A percentile compares a stretch with the other conserved stretches of the same genome.
Evolutionary conservation across 2,888 invertebrate species (phyloP).

Genomic region (Maniola hyperantus): DNA sequence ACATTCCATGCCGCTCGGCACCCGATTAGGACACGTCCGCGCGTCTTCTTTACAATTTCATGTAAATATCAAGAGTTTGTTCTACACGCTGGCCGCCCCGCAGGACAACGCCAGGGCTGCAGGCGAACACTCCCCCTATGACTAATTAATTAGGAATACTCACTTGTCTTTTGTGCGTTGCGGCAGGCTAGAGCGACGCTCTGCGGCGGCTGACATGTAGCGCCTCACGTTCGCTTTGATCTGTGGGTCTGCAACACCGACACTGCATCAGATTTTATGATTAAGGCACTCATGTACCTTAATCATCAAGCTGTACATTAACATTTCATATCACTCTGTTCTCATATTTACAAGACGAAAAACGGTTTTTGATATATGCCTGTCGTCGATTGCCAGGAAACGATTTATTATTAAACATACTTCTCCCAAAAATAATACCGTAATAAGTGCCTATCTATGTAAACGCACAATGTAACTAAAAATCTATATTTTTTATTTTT

Average conservation of each 20-base stretch:
- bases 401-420: background rate
- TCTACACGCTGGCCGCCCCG: too few species aligned
- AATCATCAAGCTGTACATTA: background rate
- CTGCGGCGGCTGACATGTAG: constrained; percentile 84
- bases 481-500: background rate
- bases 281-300: background rate
- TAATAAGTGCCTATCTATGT: background rate
- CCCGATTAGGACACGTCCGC: too few species aligned
- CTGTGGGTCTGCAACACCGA: constrained; percentile 88
- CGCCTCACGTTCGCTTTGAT: constrained; percentile 91
- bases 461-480: background rate
- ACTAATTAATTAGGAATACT: constrained; percentile 49
- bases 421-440: background rate
- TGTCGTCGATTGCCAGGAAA: too few species aligned
- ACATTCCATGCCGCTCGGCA: too few species aligned
- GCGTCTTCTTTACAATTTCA: too few species aligned
- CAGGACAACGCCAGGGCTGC: too few species aligned
- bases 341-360: background rate
- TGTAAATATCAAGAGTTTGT: too few species aligned
- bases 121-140: too few species aligned
- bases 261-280: constrained; percentile 25
- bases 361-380: too few species aligned
- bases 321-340: too few species aligned
- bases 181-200: constrained; percentile 62
- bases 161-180: constrained; percentile 70